Percentiles rank a stretch among this genome's conserved stretches.
Evolutionary conservation across 1,140 invertebrate genomes (phyloP).

Genomic region (Drosophila prosaltans): DNA sequence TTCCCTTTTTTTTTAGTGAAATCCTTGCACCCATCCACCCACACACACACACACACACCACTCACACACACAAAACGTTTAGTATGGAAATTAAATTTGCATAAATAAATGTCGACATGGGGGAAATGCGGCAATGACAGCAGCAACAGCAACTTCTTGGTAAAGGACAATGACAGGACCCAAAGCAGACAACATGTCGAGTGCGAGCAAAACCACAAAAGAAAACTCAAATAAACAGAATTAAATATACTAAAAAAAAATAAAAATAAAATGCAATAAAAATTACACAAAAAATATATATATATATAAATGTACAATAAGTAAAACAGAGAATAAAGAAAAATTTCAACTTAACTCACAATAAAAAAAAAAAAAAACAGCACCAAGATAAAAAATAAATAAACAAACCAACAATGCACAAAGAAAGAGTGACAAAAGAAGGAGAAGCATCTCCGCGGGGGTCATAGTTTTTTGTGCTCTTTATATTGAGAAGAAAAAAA

Average conservation of each 20-base stretch:
- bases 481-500: no score
- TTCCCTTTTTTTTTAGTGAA: constrained; percentile 44
- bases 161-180: constrained; percentile 60
- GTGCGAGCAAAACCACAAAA: constrained; percentile 26
- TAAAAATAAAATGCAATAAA: constrained; percentile 27
- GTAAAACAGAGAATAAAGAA: not conserved
- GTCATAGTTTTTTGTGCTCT: no score
- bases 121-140: constrained; percentile 68
- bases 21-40: constrained; percentile 24
- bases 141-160: constrained; percentile 44
- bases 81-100: constrained; percentile 81
- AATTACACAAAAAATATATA: not conserved
- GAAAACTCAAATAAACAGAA: constrained; percentile 54
- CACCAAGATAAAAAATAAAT: no score
- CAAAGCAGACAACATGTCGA: constrained; percentile 37
- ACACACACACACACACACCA: constrained; percentile 17
- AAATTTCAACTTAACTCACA: not conserved
- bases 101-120: constrained; percentile 81
- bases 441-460: no score
- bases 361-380: not conserved
- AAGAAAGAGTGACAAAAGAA: no score
- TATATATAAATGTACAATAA: no score
- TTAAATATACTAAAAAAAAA: constrained; percentile 49
- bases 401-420: no score
- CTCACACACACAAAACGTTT: constrained; percentile 60